Base-by-base conservation (phyloP, 2,888 invertebrate species). In the Agrenia bidenticulata region DNA sequence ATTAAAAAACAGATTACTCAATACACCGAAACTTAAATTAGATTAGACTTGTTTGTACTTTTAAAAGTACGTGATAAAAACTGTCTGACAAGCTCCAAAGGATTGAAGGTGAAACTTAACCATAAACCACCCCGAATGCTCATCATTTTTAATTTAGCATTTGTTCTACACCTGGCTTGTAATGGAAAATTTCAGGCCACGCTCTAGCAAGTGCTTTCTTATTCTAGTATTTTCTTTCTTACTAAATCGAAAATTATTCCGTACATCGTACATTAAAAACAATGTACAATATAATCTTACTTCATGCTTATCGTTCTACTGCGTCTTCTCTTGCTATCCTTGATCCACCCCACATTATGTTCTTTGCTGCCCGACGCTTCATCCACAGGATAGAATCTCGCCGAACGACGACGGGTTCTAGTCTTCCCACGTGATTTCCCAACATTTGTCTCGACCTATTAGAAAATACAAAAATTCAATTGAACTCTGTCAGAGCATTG, bases 281-380 rank as follows among this genome's bases (percentile, higher is more conserved):
- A n/a, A n/a, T n/a, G 26, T 2, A 57, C 41, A 32, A 39, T 27
- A 45, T 45, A 49, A 5, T 56, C 63, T 60, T 63, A 75, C 75
- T 67, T 70, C 41, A 51, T 61, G 61, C 73, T 73, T 15, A 69
- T 69, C 9, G 75, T 69, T 19, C 69, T 59, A 2, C 66, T 65
- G 13, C 71, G 63, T 37, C 61, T 27, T n/a, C 63, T 58, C 26
- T 72, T 66, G 32, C 69, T 86, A 81, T 93, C 98, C 87, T 98
- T 91, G 76, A 99, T 89, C 98, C 98, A 99, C 19, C 98, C 98
- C 42, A 98, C 92, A 79, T 96, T 94, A 78, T 92, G 89, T 80
- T 96, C 96, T 68, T 91, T 87, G 1, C 32, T 63, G 41, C 59
- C 64, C 17, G 64, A 64, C 45, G 61, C 56, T 4, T 41, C 66